Conservation (phyloP, 1,140 invertebrate genomes). For the Heliconius hewitsoni region DNA sequence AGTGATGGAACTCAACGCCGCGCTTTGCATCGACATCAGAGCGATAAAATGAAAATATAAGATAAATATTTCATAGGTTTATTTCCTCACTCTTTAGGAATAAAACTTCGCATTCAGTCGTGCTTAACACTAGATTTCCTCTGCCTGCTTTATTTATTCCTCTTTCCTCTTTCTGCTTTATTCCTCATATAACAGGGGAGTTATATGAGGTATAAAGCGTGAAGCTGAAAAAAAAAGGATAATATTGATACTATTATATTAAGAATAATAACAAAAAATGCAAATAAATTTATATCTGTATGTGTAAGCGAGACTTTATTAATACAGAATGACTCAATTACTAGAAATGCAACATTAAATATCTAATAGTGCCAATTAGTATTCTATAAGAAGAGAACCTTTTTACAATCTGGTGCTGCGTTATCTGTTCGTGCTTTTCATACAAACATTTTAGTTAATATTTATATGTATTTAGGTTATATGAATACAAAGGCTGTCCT, state of each 20-base stretch:
- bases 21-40: too few relatives aligned
- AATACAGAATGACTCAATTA: constrained; percentile 21
- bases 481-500: neutral
- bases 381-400: constrained; percentile 22
- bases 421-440: constrained; percentile 25
- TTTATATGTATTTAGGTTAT: neutral
- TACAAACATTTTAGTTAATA: neutral
- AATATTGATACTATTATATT: too few relatives aligned
- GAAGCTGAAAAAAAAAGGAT: too few relatives aligned
- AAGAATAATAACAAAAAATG: too few relatives aligned
- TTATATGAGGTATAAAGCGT: too few relatives aligned
- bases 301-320: neutral
- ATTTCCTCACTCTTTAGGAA: too few relatives aligned
- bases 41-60: too few relatives aligned
- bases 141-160: too few relatives aligned
- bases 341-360: constrained; percentile 21
- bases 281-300: neutral
- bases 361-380: constrained; percentile 7
- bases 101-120: too few relatives aligned
- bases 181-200: too few relatives aligned
- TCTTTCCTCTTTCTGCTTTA: neutral
- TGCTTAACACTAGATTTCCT: neutral
- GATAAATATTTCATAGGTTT: too few relatives aligned
- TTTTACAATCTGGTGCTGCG: constrained; percentile 17
- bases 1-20: too few relatives aligned